phyloP scores from a whole-genome alignment of 2,888 invertebrate genomes.

The Lypha dubia region DNA sequence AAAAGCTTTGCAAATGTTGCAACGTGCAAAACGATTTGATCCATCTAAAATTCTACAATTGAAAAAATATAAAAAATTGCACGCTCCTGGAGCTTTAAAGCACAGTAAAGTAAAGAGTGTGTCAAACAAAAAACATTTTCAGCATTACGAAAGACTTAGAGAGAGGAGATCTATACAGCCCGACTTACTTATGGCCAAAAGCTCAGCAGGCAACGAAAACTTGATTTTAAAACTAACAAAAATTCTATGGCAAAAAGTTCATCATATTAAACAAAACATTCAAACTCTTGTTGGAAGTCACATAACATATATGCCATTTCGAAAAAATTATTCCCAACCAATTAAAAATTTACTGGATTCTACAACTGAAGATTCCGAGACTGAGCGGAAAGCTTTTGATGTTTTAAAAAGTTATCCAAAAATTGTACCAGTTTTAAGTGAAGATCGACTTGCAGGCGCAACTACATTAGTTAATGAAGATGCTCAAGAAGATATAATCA shows the following conservation, averaged over 20 bases:
- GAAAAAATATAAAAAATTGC: slow-evolving; percentile 7
- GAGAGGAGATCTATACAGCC: neutral
- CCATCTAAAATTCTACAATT: neutral
- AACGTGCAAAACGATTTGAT: slow-evolving; percentile 5
- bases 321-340: neutral
- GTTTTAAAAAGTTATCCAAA: too few species aligned
- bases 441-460: too few species aligned
- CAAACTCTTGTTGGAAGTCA: neutral
- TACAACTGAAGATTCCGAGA: neutral
- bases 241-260: slow-evolving; percentile 7
- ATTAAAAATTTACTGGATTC: neutral
- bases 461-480: accelerated
- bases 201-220: neutral
- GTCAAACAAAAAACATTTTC: neutral
- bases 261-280: neutral
- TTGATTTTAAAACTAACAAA: neutral
- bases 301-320: neutral
- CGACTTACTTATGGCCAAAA: neutral
- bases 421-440: too few species aligned
- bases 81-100: neutral
- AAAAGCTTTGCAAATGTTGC: neutral
- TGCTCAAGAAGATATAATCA: neutral
- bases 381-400: neutral
- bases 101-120: neutral
- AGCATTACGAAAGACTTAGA: neutral